Evolutionary conservation across 1,140 invertebrate species (phyloP).

Genomic region (Trypoxylus dichotomus): DNA sequence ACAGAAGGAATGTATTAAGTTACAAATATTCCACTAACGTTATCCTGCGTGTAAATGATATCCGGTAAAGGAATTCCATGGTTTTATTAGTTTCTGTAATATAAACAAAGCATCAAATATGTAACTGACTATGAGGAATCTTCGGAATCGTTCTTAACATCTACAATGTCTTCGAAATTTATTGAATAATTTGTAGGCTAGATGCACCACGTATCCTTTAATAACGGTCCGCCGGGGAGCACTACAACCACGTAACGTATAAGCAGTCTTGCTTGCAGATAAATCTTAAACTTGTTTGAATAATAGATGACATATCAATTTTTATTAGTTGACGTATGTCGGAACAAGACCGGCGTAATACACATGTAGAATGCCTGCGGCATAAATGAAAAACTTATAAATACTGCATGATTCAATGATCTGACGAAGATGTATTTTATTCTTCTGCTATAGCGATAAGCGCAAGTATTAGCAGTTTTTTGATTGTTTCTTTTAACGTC

Average conservation of each 20-base stretch:
- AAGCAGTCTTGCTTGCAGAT: background rate
- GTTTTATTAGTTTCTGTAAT: background rate
- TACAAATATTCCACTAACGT: background rate
- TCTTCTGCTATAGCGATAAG: too few relatives aligned
- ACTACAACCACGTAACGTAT: background rate
- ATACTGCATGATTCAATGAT: background rate
- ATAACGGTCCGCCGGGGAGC: background rate
- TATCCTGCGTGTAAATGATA: background rate
- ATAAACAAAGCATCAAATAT: background rate
- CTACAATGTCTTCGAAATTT: background rate
- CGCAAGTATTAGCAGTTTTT: too few relatives aligned
- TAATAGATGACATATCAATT: background rate
- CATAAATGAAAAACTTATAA: background rate
- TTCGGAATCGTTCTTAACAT: background rate
- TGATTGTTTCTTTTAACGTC: too few relatives aligned
- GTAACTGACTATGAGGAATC: slow-evolving; percentile 1
- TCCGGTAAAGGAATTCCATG: background rate
- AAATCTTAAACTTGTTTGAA: background rate
- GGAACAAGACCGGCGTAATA: background rate
- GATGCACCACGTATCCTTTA: background rate
- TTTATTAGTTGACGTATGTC: background rate
- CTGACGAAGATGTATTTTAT: too few relatives aligned
- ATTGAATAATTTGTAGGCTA: background rate
- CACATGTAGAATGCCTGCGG: background rate
- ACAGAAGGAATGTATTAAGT: background rate